These are phyloP conservation scores for Volucella zonaria DNA, from an alignment of 2,888 invertebrate genomes.

Conservation along the genomic window DNA sequence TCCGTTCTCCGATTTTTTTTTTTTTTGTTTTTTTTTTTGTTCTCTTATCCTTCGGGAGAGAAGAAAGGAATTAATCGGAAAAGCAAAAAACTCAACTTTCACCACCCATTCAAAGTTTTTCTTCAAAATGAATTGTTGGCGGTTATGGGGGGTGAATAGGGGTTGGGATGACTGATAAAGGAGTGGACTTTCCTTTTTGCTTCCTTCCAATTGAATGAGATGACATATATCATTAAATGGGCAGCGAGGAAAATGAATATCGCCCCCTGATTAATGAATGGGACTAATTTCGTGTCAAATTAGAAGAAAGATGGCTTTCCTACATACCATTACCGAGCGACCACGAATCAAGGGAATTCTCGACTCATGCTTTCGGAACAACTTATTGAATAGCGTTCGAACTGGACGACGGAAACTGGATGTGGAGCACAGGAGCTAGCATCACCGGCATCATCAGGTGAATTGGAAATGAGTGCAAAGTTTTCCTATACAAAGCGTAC, in stretches of 20 bases:
- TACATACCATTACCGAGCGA: neutral
- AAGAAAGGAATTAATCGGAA: conserved; percentile 31
- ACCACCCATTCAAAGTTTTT: conserved; percentile 55
- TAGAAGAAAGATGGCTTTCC: conserved; percentile 72
- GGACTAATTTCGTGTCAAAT: conserved; percentile 74
- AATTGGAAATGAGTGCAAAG: conserved; percentile 72
- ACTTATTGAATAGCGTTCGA: conserved; percentile 71
- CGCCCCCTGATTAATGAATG: conserved; percentile 73
- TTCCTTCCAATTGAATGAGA: conserved; percentile 63
- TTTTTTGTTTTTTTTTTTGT: conserved; percentile 11
- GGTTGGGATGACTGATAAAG: conserved; percentile 1
- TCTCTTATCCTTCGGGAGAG: conserved; percentile 19
- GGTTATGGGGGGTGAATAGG: neutral
- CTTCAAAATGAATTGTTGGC: conserved; percentile 60
- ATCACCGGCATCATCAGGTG: conserved; percentile 68
- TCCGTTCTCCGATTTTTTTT: neutral
- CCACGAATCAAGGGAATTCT: too few relatives aligned
- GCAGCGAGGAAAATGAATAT: conserved; percentile 68
- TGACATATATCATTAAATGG: conserved; percentile 72
- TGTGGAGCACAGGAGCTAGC: conserved; percentile 45
- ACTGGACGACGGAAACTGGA: neutral
- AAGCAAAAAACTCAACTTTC: neutral
- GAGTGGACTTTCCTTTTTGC: conserved; percentile 63
- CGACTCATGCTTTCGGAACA: conserved; percentile 17
- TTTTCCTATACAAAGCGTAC: conserved; percentile 46